Evolutionary conservation across 1,140 invertebrate genomes (phyloP), one percentile per base, ranked within the genome.

Genomic region (Pseudachorutes palmiensis): DNA sequence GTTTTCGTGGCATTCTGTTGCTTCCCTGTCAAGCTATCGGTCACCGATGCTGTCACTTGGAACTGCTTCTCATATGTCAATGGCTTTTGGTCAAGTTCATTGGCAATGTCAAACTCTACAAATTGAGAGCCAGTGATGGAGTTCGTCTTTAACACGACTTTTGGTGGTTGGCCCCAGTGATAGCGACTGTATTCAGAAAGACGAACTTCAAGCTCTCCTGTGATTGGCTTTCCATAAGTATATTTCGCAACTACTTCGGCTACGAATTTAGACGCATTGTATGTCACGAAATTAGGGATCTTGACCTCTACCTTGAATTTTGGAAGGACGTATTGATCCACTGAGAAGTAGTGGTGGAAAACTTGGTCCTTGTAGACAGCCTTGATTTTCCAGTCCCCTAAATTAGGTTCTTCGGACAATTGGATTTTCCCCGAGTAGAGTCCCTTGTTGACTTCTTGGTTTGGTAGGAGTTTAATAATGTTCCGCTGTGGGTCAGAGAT

Each of bases 241-340:
- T 90, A 90, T 91, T 88, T 90, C 9, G 92, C 89, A 45, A 86
- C 85, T 9, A 97, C 83, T 28, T 87, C 89, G 2, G 87, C 87
- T 19, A 81, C 82, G 30, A 95, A 82, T 51, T 85, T 83, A 29
- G 86, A 85, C 66, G 92, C 87, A 64, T 86, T 87, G 75, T 91
- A 88, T 1, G 88, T 86, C 0, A 88, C 81, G 77, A 93, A 90
- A 68, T 87, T 83, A 1, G 90, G 87, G 0, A 90, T 83, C 62
- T 89, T 83, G 26, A 96, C 83, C 0, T 83, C 82, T 22, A 97
- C 89, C 76, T 94, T 85, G 78, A 94, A 97, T 73, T 94, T 94
- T 0, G 94, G 94, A 33, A 94, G 78, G 36, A 96, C 87, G 77
- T 96, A 97, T 79, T 96, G 91, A 2, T 91, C 90, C 14, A 95